These are phyloP conservation scores for Panulirus ornatus DNA, from an alignment of 1,140 invertebrate species.

Conservation along the genomic window DNA sequence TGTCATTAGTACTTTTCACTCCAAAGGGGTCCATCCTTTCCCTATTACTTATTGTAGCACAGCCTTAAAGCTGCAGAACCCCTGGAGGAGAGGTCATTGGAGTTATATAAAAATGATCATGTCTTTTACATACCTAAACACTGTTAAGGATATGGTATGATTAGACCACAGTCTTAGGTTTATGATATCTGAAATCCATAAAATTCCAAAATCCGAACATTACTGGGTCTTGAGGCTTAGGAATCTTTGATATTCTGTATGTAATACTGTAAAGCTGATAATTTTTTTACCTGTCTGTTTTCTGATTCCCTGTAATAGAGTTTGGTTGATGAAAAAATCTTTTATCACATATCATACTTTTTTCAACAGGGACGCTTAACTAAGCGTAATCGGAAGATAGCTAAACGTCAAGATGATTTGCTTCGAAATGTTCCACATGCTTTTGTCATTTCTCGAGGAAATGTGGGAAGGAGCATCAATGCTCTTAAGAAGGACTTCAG, in stretches of 20 bases:
- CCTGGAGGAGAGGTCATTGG: neutral
- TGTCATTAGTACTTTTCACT: no score
- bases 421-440: neutral
- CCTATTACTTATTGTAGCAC: no score
- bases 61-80: no score
- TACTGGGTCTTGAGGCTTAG: neutral
- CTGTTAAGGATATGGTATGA: neutral
- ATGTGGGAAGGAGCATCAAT: neutral
- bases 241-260: neutral
- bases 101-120: neutral
- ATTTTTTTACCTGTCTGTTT: neutral
- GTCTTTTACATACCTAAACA: neutral
- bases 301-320: neutral
- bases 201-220: neutral
- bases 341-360: neutral
- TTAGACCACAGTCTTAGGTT: neutral
- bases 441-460: neutral
- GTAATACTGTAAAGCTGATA: neutral
- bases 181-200: neutral
- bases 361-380: conserved; percentile 24
- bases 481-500: neutral
- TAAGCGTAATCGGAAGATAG: neutral
- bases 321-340: neutral
- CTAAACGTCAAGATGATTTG: neutral
- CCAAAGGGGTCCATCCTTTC: no score